Evolutionary conservation across 2,888 invertebrate genomes (phyloP), one percentile per base, ranked within the genome.

Genomic region (Coelinius sp.): DNA sequence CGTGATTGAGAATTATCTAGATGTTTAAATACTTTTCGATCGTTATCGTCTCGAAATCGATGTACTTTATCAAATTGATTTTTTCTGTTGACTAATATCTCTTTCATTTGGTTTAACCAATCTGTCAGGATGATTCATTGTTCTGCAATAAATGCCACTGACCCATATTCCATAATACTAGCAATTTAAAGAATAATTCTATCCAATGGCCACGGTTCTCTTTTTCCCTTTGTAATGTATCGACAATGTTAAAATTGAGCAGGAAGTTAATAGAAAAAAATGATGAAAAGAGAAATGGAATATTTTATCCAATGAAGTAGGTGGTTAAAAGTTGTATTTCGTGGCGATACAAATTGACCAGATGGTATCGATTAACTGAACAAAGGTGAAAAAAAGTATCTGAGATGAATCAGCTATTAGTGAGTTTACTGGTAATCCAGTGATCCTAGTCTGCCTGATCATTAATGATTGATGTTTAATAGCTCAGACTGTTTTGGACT

Each of bases 301-400:
- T 41, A 41, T 12, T 12, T 41, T n/a, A 41, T 41, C 8, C n/a
- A 41, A n/a, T 41, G n/a, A 2, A 7, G 8, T 12, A 41, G n/a
- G 12, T 5, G 41, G 12, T 2, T 7, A 66, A 66, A 52, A 17
- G 14, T 31, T 56, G 20, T 22, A 35, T 17, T 52, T 52, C 35
- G n/a, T 44, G 49, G 35, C 35, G 68, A 66, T 67, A 67, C 20
- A 62, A 73, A 73, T 73, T 68, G 52, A 64, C 49, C 66, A 59
- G 52, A 67, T 56, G 52, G 31, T 63, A 76, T 73, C 73, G 73
- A 73, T 68, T 59, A 67, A 41, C 24, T 14, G 53, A 68, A 76
- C 74, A 75, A 73, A 75, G 75, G 62, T 56, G 41, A 46, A 35
- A 41, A 10, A 68, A 59, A 35, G 20, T 35, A 17, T 66, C 49